Conservation (phyloP, 2,888 invertebrate species). For the Nymphalis urticae region DNA sequence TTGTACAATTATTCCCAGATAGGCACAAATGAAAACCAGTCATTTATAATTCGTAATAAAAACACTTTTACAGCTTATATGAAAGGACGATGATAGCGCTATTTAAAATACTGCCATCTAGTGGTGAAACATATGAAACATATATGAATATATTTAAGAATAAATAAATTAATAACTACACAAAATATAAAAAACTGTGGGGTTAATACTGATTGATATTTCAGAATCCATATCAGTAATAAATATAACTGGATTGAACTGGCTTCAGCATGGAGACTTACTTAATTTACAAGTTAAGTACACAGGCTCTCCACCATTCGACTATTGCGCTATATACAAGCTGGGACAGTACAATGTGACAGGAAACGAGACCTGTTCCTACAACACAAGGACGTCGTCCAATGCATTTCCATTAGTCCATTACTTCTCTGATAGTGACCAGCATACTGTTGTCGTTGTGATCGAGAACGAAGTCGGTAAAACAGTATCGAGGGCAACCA, state of each 20-base stretch:
- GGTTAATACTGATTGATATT: conserved; percentile 36
- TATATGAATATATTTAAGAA: no score
- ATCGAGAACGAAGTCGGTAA: conserved; percentile 89
- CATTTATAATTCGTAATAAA: no score
- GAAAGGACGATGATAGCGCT: no score
- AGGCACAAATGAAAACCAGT: no score
- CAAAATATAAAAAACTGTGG: no score
- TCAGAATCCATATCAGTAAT: conserved; percentile 87
- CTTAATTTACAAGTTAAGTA: conserved; percentile 87
- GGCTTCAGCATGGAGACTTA: conserved; percentile 91
- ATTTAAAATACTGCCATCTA: no score
- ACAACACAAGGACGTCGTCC: conserved; percentile 57
- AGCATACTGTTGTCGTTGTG: conserved; percentile 89
- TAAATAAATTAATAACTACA: no score
- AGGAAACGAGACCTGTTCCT: conserved; percentile 87
- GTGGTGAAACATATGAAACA: no score
- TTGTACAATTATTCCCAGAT: no score
- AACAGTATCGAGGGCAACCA: conserved; percentile 85
- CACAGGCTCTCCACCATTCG: conserved; percentile 87
- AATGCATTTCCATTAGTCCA: conserved; percentile 85
- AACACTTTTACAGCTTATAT: no score
- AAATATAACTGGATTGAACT: conserved; percentile 87
- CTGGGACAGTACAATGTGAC: conserved; percentile 86
- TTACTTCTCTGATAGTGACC: conserved; percentile 86
- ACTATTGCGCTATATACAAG: conserved; percentile 85